These are phyloP conservation scores for Poeciliopsis retropinna DNA, from an alignment of 2,113 vertebrate genomes.

Conservation along the genomic window DNA sequence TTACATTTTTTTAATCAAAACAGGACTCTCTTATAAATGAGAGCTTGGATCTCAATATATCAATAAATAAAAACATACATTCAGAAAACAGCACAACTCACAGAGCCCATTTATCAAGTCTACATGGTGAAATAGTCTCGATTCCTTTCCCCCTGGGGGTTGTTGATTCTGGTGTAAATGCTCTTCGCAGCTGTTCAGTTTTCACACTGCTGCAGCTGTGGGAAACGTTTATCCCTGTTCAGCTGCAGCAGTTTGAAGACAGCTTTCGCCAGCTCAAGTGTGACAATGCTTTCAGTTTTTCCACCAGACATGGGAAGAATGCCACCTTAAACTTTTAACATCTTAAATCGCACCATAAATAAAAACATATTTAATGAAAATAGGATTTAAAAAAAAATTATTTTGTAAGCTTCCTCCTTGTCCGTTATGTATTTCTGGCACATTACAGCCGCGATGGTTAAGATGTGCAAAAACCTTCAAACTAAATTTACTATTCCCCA, in stretches of 20 bases:
- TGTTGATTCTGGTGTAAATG: neutral
- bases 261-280: constrained; percentile 6
- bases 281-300: constrained; percentile 19
- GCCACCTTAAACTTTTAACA: neutral
- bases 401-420: no score
- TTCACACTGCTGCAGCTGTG: constrained; percentile 47
- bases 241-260: constrained; percentile 40
- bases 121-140: neutral
- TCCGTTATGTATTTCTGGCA: no score
- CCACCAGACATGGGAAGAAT: constrained; percentile 2
- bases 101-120: constrained; percentile 2
- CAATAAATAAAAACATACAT: neutral
- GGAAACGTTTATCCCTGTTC: constrained; percentile 35
- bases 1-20: no score
- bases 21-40: no score
- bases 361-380: neutral
- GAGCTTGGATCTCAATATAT: no score
- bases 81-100: neutral
- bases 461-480: no score
- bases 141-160: neutral
- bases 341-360: neutral
- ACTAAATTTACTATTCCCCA: no score
- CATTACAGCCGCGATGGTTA: no score
- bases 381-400: no score
- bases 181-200: constrained; percentile 23